Evolutionary conservation across 2,888 invertebrate genomes (phyloP).

Genomic region (Lithophane semibrunnea): DNA sequence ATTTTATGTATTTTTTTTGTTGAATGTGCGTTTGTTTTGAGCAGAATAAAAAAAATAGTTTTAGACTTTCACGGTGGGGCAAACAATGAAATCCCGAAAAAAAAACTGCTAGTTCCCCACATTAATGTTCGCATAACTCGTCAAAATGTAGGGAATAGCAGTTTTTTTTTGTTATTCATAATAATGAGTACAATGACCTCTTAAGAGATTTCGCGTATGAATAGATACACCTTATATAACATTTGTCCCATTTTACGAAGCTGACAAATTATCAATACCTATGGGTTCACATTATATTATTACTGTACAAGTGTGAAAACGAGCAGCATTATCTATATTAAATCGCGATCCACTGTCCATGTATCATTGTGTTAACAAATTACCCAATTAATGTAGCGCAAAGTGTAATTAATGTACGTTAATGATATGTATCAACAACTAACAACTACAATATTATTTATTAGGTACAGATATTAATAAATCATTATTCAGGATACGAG

Average conservation of each 20-base stretch:
- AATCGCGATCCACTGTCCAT: conserved; percentile 32
- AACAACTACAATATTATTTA: conserved; percentile 22
- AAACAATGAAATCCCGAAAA: too few species aligned
- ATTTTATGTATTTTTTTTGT: too few species aligned
- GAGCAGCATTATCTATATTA: conserved; percentile 39
- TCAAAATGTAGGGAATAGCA: too few species aligned
- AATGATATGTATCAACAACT: conserved; percentile 41
- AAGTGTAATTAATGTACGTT: conserved; percentile 39
- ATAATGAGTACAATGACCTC: too few species aligned
- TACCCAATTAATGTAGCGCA: conserved; percentile 48
- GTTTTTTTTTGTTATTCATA: too few species aligned
- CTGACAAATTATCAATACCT: not conserved
- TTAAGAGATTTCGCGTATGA: too few species aligned
- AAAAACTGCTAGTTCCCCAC: too few species aligned
- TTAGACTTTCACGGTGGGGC: too few species aligned
- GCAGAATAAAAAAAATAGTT: too few species aligned
- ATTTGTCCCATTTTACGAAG: not conserved
- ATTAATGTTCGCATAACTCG: too few species aligned
- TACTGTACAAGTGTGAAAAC: not conserved
- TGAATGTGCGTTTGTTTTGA: too few species aligned
- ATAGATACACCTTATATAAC: too few species aligned
- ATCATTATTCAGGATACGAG: not conserved
- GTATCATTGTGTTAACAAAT: conserved; percentile 41
- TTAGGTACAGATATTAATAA: conserved; percentile 7
- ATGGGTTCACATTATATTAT: not conserved